Base-by-base conservation (phyloP, 2,888 invertebrate genomes). In the Leuctra nigra region DNA sequence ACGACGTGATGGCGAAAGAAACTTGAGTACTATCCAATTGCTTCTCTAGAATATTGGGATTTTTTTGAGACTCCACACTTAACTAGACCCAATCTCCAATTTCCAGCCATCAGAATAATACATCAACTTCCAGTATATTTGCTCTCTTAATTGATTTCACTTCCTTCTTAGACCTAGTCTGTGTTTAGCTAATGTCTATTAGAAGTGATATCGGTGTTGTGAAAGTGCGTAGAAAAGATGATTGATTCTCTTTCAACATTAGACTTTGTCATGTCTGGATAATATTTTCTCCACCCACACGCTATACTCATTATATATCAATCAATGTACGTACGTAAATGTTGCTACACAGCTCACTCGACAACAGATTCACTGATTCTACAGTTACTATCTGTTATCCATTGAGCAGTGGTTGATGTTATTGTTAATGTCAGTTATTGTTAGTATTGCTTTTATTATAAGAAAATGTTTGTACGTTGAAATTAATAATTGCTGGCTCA, bases 121-220 rank as follows among this genome's bases (percentile, higher is more conserved):
- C n/a, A n/a, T n/a, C n/a, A n/a, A n/a, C n/a, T n/a, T n/a, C 33
- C 50, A 33, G 50, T 50, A 50, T n/a, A 50, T 50, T 50, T 50
- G 50, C 50, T 50, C 33, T 48, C 25, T 48, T 29, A 2, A 48
- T 48, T 48, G 14, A 48, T 29, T 35, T 50, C 29, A 50, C 50
- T 44, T 22, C 44, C 50, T 50, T 50, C 50, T 50, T 50, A 50
- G 50, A 22, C 47, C 50, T 50, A 50, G 50, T 50, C 18, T 50
- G 50, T 50, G 50, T 50, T 50, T 50, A 50, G 50, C 50, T 44
- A 44, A 44, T 44, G 50, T 33, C 35, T 35, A 50, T 50, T 50
- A 50, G 50, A 50, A 50, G 35, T 50, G 50, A 50, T 33, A 33
- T 50, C 22, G 50, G 35, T 50, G 50, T 50, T 50, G 50, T 50